Conservation (phyloP, 2,113 vertebrate species). For the Brachionichthys hirsutus region DNA sequence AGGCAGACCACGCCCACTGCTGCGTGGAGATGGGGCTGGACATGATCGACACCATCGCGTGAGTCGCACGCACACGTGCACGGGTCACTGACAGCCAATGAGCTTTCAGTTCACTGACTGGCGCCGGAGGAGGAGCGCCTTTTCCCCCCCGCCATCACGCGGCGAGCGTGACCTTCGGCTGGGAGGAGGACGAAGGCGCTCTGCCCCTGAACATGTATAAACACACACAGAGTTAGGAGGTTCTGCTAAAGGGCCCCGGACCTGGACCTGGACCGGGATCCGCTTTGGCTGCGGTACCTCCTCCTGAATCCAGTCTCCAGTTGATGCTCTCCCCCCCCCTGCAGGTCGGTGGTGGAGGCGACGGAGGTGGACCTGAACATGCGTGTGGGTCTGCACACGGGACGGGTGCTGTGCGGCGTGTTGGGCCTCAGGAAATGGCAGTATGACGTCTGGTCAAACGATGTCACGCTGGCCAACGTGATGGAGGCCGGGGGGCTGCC, state of each 20-base stretch:
- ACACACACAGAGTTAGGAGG: no score
- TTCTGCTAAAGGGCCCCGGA: no score
- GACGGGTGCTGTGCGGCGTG: constrained; percentile 94
- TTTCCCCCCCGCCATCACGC: no score
- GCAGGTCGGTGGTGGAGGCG: constrained; percentile 95
- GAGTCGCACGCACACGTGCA: constrained; percentile 39
- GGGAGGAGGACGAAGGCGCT: no score
- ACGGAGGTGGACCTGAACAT: constrained; percentile 98
- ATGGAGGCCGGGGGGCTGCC: constrained; percentile 98
- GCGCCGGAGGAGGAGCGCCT: no score
- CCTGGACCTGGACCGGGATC: no score
- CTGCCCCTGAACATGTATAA: no score
- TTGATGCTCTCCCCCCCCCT: not conserved
- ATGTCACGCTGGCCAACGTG: constrained; percentile 95
- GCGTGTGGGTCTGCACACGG: constrained; percentile 96
- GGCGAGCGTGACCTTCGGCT: no score
- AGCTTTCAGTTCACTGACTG: no score
- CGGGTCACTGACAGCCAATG: no score
- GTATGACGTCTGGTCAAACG: constrained; percentile 98
- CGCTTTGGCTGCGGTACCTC: no score
- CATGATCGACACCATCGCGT: constrained; percentile 84
- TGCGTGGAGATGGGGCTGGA: constrained; percentile 83
- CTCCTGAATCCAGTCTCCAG: no score
- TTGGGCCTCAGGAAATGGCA: constrained; percentile 98
- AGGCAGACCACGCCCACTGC: constrained; percentile 92